Evolutionary conservation across 53 echinoderm and acorn worm genomes (phyloP), one percentile per base, ranked within the genome.

Genomic region (Antedon mediterranea): DNA sequence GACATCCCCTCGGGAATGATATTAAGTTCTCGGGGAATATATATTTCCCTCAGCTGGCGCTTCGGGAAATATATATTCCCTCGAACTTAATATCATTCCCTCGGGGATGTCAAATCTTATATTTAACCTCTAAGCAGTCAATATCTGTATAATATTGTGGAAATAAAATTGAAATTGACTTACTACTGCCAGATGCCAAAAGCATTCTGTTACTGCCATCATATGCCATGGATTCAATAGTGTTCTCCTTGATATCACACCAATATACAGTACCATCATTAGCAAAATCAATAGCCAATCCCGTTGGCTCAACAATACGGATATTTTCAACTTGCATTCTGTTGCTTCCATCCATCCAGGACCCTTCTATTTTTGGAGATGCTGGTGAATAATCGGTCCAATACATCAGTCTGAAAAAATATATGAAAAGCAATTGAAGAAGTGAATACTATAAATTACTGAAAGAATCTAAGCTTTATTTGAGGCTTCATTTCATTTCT

Each of bases 241-340:
- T 32, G 33, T 79, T 85, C 4, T 75, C 76, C 33, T 85, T 85
- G 30, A 30, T 43, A 71, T 88, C 88, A 72, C 88, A 88, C 78
- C 85, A 88, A 71, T 88, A 88, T 28, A 88, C 78, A 14, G 71
- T 74, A 71, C 76, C 85, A 8, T 81, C 31, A 32, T 79, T 84
- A 42, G 82, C 79, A 79, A 88, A 88, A 78, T 88, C 88, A 71
- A 88, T 88, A 6, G 81, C 82, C 34, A 88, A 34, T 26, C 88
- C 88, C 0, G 88, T 88, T 0, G 88, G 88, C 7, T 75, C 30
- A 7, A 57, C 57, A 31, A 88, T 82, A 0, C 82, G 41, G 23
- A 78, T 82, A 0, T 32, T 15, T 72, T n/a, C 93, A 4, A 98
- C 33, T 34, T 81, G 73, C 18, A 71, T 42, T 31, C 88, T 90